These are phyloP conservation scores for Andrena haemorrhoa DNA, from an alignment of 2,888 invertebrate species.

Conservation along the genomic window DNA sequence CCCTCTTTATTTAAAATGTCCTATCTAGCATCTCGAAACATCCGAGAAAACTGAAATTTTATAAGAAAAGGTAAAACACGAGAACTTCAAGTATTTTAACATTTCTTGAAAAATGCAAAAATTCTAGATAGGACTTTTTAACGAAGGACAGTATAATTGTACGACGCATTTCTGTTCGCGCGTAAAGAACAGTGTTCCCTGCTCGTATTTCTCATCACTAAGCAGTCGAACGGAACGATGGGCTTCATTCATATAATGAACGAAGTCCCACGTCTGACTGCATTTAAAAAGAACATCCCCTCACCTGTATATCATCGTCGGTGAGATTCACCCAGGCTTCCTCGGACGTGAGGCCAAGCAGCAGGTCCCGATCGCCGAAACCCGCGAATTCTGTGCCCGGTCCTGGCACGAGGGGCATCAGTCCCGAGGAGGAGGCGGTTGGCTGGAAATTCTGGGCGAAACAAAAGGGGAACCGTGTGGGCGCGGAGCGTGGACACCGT, in stretches of 20 bases:
- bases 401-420: conserved; percentile 89
- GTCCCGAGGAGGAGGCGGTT: conserved; percentile 86
- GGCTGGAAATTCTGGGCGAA: conserved; percentile 86
- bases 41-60: too few species aligned
- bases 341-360: conserved; percentile 93
- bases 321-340: conserved; percentile 86
- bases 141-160: too few species aligned
- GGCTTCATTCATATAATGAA: conserved; percentile 6
- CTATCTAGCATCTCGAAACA: too few species aligned
- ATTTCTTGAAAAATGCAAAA: too few species aligned
- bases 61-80: too few species aligned
- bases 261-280: neutral
- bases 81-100: too few species aligned
- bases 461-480: conserved; percentile 3
- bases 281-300: neutral
- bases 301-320: conserved; percentile 83
- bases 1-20: too few species aligned
- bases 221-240: conserved; percentile 18
- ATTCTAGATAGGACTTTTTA: too few species aligned
- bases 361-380: conserved; percentile 92
- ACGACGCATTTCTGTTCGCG: too few species aligned
- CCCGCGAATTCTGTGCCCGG: conserved; percentile 93
- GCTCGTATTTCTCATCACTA: too few species aligned
- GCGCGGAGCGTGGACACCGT: neutral
- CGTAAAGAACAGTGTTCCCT: too few species aligned